Conservation (phyloP, 2,113 vertebrate species). For the Pungitius pungitius region DNA sequence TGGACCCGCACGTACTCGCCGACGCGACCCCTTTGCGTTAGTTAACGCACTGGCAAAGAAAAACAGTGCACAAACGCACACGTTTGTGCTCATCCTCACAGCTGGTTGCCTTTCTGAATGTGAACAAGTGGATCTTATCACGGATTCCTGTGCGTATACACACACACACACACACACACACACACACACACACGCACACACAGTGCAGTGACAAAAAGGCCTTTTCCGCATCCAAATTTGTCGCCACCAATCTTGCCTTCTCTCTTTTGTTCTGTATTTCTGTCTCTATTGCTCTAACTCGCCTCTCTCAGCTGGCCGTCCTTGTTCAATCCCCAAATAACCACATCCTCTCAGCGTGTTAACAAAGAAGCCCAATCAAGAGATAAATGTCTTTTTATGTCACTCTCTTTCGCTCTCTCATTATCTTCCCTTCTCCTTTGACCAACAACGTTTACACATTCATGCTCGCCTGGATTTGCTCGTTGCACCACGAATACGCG, state of each 20-base stretch:
- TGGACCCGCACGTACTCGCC: constrained; percentile 6
- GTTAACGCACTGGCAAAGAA: constrained; percentile 9
- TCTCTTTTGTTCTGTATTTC: constrained; percentile 25
- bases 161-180: constrained; percentile 25
- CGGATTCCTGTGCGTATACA: constrained; percentile 23
- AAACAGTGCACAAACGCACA: constrained; percentile 41
- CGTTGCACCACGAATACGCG: constrained; percentile 22
- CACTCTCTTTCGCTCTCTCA: constrained; percentile 23
- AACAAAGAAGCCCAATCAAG: constrained; percentile 59
- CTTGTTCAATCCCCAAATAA: constrained; percentile 54
- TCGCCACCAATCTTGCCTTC: constrained; percentile 6
- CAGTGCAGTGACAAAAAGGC: constrained; percentile 10
- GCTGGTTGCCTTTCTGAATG: constrained; percentile 56
- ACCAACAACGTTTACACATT: constrained; percentile 23
- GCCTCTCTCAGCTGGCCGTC: constrained; percentile 50
- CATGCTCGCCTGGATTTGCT: constrained; percentile 14
- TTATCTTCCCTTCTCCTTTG: not conserved
- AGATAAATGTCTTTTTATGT: constrained; percentile 47
- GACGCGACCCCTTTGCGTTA: constrained; percentile 9
- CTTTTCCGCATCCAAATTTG: constrained; percentile 10
- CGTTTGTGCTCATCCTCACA: constrained; percentile 51
- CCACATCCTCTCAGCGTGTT: constrained; percentile 47
- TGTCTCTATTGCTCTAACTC: constrained; percentile 6
- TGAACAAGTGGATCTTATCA: constrained; percentile 66
- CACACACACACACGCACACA: not conserved